A percentile compares a stretch with the other conserved stretches of the same genome.
These are phyloP conservation scores for Ctenopoma multispine DNA, from an alignment of 2,797 vertebrate genomes.

Conservation along the genomic window DNA sequence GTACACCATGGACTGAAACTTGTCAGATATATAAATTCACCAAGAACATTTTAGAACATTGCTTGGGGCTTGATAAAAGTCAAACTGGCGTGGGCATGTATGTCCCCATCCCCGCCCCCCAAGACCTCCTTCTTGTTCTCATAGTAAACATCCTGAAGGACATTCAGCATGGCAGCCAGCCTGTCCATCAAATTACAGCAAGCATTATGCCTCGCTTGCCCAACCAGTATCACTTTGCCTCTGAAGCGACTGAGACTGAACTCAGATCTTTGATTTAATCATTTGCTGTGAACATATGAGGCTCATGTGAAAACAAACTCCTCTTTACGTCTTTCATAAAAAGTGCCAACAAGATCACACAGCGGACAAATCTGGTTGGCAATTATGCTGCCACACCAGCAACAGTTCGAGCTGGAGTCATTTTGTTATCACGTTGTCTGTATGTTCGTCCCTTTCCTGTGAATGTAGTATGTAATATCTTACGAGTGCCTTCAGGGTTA, in stretches of 20 bases:
- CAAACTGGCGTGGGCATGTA: not conserved
- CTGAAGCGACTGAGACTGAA: not conserved
- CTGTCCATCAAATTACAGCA: constrained; percentile 8
- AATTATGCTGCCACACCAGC: too few species aligned
- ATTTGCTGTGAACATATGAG: too few species aligned
- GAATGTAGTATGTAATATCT: too few species aligned
- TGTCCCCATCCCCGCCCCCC: not conserved
- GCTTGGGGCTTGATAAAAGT: not conserved
- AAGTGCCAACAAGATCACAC: too few species aligned
- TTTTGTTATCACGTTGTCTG: too few species aligned
- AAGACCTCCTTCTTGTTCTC: constrained; percentile 1
- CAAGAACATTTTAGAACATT: not conserved
- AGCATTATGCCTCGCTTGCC: not conserved
- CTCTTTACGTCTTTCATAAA: too few species aligned
- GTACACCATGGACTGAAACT: not conserved
- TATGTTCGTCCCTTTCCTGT: too few species aligned
- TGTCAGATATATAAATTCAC: constrained; percentile 6
- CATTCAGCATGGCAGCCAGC: not conserved
- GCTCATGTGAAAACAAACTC: too few species aligned
- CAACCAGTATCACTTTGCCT: not conserved
- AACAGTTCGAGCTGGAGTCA: too few species aligned
- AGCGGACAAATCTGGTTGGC: too few species aligned
- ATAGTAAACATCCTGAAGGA: constrained; percentile 24
- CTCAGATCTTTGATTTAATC: not conserved
- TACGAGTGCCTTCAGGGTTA: too few species aligned